Evolutionary conservation across 1,140 invertebrate genomes (phyloP), one percentile per base, ranked within the genome.

Genomic region (Cydia strobilella): DNA sequence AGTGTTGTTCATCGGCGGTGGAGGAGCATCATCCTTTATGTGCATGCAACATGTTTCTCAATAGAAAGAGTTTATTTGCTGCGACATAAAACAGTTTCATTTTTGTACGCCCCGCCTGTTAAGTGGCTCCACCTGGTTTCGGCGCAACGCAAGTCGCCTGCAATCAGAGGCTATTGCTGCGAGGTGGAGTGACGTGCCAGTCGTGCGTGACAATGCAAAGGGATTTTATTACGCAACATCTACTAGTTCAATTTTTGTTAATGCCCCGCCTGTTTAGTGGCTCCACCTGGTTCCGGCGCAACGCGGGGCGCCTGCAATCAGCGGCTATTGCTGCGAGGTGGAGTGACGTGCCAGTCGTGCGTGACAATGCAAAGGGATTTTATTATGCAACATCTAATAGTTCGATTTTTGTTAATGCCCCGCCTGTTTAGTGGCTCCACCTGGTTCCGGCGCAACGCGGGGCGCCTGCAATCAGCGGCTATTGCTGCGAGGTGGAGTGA

Each of bases 381-480:
- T 48, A 48, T 48, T 15, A 48, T 5, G 45, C 9, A 48, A n/a
- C 45, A 42, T 12, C 45, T 1, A 15, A 15, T 15, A 54, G 51
- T 7, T 39, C 35, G 4, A 9, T 39, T 39, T 39, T 39, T 39
- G 9, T 39, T 1, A n/a, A 39, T 39, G 35, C 35, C 51, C 51
- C n/a, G 51, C 51, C 51, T 54, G n/a, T 7, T n/a, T 20, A 54
- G 51, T 18, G 51, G 51, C 51, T 54, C 51, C 51, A 54, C 51
- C 5, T 54, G n/a, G 51, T 54, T 54, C n/a, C n/a, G 51, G 51
- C 4, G n/a, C 51, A 54, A 54, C 18, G 51, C n/a, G 51, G 15
- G 48, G 51, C n/a, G n/a, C 51, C 51, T 54, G 51, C 51, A 54
- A 54, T 54, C 51, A 54, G 51, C 51, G 51, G 51, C 51, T 54